A percentile compares a stretch with the other conserved stretches of the same genome.
phyloP scores from a whole-genome alignment of 2,888 invertebrate genomes.

The Gibbula magus region DNA sequence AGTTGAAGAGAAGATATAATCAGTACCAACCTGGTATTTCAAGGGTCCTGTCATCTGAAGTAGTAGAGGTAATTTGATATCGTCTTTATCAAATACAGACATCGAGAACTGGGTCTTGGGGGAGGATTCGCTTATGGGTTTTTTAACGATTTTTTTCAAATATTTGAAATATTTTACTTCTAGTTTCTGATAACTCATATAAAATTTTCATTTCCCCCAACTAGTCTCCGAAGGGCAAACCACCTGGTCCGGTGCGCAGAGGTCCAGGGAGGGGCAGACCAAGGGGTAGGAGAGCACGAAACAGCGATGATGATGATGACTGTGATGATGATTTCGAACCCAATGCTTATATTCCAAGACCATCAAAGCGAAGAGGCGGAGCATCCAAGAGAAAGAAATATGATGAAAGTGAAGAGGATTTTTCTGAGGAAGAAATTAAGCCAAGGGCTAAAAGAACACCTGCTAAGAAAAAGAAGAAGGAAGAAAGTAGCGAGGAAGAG shows the following conservation, averaged over 20 bases:
- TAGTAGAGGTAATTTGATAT: too few species aligned
- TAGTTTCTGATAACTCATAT: too few species aligned
- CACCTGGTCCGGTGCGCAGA: conserved; percentile 25
- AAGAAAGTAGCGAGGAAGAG: conserved; percentile 23
- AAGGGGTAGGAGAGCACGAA: conserved; percentile 28
- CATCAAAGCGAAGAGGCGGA: conserved; percentile 58
- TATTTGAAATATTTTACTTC: too few species aligned
- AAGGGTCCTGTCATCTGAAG: too few species aligned
- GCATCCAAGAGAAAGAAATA: conserved; percentile 42
- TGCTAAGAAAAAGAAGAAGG: conserved; percentile 23
- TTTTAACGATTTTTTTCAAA: too few species aligned
- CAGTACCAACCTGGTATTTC: too few species aligned
- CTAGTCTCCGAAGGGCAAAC: conserved; percentile 28
- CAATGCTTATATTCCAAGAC: conserved; percentile 62
- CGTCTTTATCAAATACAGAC: too few species aligned
- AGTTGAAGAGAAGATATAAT: too few species aligned
- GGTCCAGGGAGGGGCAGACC: conserved; percentile 31
- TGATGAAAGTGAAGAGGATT: conserved; percentile 42
- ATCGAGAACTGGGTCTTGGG: too few species aligned
- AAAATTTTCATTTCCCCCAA: not conserved
- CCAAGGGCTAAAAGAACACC: conserved; percentile 15
- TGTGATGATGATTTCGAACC: conserved; percentile 55
- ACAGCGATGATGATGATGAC: conserved; percentile 47
- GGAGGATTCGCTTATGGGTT: too few species aligned
- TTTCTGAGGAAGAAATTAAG: conserved; percentile 21